phyloP scores from a whole-genome alignment of 2,113 vertebrate genomes.

The Gobius niger region DNA sequence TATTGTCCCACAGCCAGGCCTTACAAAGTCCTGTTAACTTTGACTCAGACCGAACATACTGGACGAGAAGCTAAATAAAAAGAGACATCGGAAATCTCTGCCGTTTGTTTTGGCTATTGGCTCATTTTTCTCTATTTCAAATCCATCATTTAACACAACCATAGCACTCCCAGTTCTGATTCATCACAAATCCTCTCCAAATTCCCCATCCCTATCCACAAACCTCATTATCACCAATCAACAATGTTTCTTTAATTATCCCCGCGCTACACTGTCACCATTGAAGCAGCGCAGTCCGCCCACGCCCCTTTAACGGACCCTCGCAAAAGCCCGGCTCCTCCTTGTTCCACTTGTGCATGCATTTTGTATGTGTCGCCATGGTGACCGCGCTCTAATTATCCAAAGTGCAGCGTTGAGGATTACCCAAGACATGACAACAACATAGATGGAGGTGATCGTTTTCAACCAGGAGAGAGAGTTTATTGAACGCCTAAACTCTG shows the following conservation, averaged over 20 bases:
- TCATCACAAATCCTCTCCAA: not conserved
- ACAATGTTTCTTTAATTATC: constrained; percentile 41
- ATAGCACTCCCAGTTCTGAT: not conserved
- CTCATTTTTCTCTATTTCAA: no score
- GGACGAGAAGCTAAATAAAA: no score
- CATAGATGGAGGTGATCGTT: no score
- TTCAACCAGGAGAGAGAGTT: no score
- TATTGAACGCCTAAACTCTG: no score
- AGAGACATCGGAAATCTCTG: no score
- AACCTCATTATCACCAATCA: constrained; percentile 35
- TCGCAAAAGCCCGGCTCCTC: constrained; percentile 23
- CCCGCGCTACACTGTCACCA: constrained; percentile 18
- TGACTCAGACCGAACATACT: no score
- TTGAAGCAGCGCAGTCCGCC: constrained; percentile 24
- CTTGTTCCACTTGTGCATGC: constrained; percentile 10
- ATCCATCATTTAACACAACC: no score
- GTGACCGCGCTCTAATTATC: constrained; percentile 39
- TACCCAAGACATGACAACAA: no score
- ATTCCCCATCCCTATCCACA: not conserved
- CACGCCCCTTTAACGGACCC: constrained; percentile 34
- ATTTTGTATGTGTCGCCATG: constrained; percentile 63
- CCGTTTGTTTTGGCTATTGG: no score
- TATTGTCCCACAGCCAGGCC: no score
- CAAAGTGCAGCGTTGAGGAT: constrained; percentile 14
- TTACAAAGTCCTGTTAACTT: no score